phyloP scores from a whole-genome alignment of 2,797 vertebrate genomes.

The Synanceia verrucosa region DNA sequence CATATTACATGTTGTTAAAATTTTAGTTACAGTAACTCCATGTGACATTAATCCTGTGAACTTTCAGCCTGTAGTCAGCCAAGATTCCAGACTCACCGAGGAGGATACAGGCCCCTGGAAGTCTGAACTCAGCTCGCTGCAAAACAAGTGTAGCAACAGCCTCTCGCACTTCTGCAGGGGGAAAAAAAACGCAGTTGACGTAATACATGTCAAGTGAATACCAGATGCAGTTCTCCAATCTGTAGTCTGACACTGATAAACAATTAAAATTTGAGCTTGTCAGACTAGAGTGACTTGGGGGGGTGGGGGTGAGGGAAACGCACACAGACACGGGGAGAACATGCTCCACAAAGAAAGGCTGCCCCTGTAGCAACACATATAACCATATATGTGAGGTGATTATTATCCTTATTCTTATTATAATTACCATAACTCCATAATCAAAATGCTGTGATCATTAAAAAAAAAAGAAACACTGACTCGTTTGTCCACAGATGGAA shows the following conservation, averaged over 20 bases:
- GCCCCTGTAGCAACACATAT: no score
- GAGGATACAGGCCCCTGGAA: constrained; percentile 19
- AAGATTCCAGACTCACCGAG: constrained; percentile 52
- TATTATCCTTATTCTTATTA: not conserved
- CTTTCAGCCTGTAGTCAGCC: constrained; percentile 8
- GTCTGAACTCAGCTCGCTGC: constrained; percentile 38
- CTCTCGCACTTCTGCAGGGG: constrained; percentile 65
- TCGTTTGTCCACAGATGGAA: constrained; percentile 82
- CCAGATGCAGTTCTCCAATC: not conserved
- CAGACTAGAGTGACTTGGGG: not conserved
- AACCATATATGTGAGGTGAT: no score
- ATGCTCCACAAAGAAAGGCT: no score
- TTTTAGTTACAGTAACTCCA: constrained; percentile 40
- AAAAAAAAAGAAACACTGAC: constrained; percentile 67
- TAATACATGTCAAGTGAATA: not conserved
- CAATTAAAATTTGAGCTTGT: not conserved
- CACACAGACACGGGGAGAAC: no score
- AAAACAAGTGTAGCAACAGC: constrained; percentile 66
- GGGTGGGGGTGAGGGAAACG: no score
- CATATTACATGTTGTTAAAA: constrained; percentile 39
- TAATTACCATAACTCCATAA: not conserved
- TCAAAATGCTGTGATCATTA: not conserved
- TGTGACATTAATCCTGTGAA: constrained; percentile 60
- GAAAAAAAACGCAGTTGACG: constrained; percentile 18
- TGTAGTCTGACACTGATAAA: not conserved